These are phyloP conservation scores for Hyppa rectilinea DNA, from an alignment of 2,888 invertebrate species.

Conservation along the genomic window DNA sequence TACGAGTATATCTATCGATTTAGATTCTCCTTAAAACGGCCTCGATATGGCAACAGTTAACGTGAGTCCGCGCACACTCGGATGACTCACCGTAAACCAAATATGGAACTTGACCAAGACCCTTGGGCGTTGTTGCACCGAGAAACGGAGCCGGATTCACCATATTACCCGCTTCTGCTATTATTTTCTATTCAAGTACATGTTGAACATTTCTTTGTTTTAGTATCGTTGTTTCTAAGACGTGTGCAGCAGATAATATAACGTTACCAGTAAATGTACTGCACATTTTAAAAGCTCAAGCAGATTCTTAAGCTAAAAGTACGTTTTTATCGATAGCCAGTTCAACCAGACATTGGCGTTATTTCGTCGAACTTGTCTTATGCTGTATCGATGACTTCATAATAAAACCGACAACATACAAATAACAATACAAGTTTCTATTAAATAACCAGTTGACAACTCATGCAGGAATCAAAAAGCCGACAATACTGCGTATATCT, in stretches of 20 bases:
- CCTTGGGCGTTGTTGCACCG: constrained; percentile 65
- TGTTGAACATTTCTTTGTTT: constrained; percentile 49
- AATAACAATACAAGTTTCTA: background rate
- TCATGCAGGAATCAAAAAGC: constrained; percentile 3
- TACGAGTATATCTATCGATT: constrained; percentile 63
- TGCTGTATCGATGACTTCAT: background rate
- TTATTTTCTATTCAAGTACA: constrained; percentile 58
- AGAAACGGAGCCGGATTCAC: constrained; percentile 73
- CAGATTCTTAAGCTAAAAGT: constrained; percentile 4
- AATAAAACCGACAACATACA: background rate
- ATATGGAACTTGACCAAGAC: constrained; percentile 77
- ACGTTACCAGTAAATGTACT: constrained; percentile 12
- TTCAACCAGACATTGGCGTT: background rate
- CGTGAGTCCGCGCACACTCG: constrained; percentile 64
- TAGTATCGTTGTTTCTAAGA: constrained; percentile 27
- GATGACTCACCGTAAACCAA: constrained; percentile 81
- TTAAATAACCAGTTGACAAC: constrained; percentile 1
- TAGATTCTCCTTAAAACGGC: constrained; percentile 71
- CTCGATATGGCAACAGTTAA: constrained; percentile 73
- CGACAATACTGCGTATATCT: background rate
- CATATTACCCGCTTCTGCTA: constrained; percentile 49
- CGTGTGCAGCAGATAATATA: constrained; percentile 16
- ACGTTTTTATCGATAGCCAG: background rate
- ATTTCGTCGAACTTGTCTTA: constrained; percentile 2
- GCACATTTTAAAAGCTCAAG: constrained; percentile 1